Evolutionary conservation across 2,113 vertebrate species (phyloP), one percentile per base, ranked within the genome.

Genomic region (Emydocephalus ijimae): DNA sequence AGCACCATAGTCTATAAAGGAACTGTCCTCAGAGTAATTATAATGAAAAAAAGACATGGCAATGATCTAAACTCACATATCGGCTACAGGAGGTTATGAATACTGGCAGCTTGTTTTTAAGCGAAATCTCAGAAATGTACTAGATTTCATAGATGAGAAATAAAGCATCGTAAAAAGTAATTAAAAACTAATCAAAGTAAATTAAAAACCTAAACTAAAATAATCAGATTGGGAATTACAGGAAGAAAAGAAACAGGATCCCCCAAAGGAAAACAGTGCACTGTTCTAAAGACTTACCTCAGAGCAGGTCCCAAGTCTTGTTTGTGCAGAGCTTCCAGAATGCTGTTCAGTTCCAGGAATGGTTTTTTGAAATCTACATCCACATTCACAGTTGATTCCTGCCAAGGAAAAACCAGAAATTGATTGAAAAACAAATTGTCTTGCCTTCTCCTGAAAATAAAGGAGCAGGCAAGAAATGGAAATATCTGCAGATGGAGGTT

Each of bases 331-430:
- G 98, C 98, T 97, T 99, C 98, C 57, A 99, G 96, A 94, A 99
- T 99, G 92, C 98, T 97, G 96, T 98, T 99, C 91, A 99, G 95
- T 95, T 98, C 98, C 93, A 99, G 96, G 94, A 99, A 99, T 69
- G 98, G 98, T 95, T 98, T 98, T 96, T 99, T 99, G 97, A 98
- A 98, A 96, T 98, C 98, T 98, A 98, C 97, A 93, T 99, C 98
- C 95, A 99, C 98, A 88, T 98, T 97, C 89, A 99, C 97, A 4
- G 98, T 98, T 6, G 98, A 99, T 95, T 99, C 98, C 98, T 99
- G 91, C 26, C 54, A 88, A 90, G 52, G 29, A n/a, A 93, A 34
- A 69, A 20, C 54, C 43, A 29, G 39, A 61, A 39, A 15, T 87
- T 50, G 56, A 85, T 56, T 81, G 12, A 85, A 26, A 57, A 81